Base-by-base conservation (phyloP, 1,140 invertebrate genomes). In the Drosophila oshimai region DNA sequence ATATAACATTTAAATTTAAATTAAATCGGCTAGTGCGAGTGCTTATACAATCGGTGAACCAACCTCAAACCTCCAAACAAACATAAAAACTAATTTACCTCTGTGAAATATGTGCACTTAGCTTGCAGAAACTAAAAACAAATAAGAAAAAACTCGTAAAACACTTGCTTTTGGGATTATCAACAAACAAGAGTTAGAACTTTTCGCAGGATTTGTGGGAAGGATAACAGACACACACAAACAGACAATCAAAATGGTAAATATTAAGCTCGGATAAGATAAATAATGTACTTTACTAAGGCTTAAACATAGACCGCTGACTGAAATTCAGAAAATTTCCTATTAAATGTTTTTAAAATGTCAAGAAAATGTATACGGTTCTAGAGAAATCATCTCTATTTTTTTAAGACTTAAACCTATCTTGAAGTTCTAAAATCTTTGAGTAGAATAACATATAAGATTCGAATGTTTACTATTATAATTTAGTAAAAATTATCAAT, bases 191-290 rank as follows among this genome's bases (percentile, higher is more conserved):
- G 24, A 45, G 13, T 47, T 37, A 65, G 53, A 75, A 75, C 42
- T 57, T 58, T 53, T 13, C 46, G 42, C 74, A 58, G 61, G 62
- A 72, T 53, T 67, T 67, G 10, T 60, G 37, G 6, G 18, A 42
- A 75, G 78, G 77, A 80, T 81, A 22, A 36, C 31, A 44, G 47
- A 29, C 15, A 15, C 60, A 12, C 33, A 29, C 51, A 69, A 58
- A 75, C 44, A 50, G 70, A 53, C 67, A 42, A 70, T 44, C 81
- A 86, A 72, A 86, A 84, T 86, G 80, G 81, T 84, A 84, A 84
- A 64, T 74, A 78, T 49, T n/a, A 5, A 31, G 24, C 3, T 49
- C n/a, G 22, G 9, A 29, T 4, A 46, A 24, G 1, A 44, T 1
- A 13, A 17, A 5, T 20, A 6, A 18, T 18, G 15, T 15, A 2